These are phyloP conservation scores for Thunnus albacares DNA, from an alignment of 2,797 vertebrate genomes.

Conservation along the genomic window DNA sequence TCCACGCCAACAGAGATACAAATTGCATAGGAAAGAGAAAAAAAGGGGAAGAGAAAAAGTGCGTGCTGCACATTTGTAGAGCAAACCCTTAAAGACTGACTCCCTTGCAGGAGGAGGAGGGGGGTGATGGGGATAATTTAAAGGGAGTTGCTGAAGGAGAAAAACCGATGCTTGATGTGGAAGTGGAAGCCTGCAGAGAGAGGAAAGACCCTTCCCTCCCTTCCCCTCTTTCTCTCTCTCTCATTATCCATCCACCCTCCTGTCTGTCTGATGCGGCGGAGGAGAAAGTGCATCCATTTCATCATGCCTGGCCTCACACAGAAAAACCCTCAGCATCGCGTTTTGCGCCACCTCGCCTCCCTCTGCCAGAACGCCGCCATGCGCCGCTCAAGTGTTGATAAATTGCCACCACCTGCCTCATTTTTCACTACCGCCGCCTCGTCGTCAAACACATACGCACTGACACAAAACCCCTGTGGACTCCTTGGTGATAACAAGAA, in stretches of 20 bases:
- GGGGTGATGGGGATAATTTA: conserved; percentile 13
- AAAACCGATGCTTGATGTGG: conserved; percentile 37
- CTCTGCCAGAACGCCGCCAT: conserved; percentile 46
- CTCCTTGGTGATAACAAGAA: conserved; percentile 75
- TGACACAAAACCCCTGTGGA: conserved; percentile 60
- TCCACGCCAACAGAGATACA: conserved; percentile 50
- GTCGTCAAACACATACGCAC: conserved; percentile 63
- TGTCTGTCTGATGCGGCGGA: conserved; percentile 60
- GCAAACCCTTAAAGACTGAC: conserved; percentile 44
- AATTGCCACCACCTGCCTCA: conserved; percentile 77
- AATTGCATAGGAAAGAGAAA: conserved; percentile 35
- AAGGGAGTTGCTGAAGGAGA: conserved; percentile 27
- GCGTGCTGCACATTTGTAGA: conserved; percentile 26
- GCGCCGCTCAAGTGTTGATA: conserved; percentile 70
- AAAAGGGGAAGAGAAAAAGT: conserved; percentile 8
- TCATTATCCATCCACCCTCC: conserved; percentile 40
- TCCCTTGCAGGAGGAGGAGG: conserved; percentile 24
- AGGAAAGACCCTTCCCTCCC: conserved; percentile 41
- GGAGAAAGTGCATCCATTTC: conserved; percentile 67
- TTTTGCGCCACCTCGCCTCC: conserved; percentile 46
- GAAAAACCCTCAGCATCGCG: conserved; percentile 48
- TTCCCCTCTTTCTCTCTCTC: conserved; percentile 7
- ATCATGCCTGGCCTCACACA: conserved; percentile 65
- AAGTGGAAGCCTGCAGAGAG: conserved; percentile 43
- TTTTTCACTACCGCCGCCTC: conserved; percentile 69